Conservation (phyloP, 2,888 invertebrate genomes). For the Minunthozetes semirufus region DNA sequence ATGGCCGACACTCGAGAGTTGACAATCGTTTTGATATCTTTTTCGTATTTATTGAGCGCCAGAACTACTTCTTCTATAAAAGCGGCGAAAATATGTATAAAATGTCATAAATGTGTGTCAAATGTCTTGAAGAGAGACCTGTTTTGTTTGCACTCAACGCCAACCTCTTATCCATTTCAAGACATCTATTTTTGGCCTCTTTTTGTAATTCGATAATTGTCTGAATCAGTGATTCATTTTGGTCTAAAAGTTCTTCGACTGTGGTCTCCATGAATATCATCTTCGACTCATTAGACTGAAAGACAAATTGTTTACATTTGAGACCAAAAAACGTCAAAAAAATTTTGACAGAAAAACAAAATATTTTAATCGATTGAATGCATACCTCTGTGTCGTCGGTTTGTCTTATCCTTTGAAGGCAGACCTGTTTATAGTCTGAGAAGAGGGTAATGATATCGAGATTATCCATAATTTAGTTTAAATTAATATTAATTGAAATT, state of each 20-base stretch:
- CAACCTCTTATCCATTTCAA: conserved; percentile 40
- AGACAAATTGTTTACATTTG: conserved; percentile 16
- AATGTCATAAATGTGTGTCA: not conserved
- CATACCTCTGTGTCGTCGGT: conserved; percentile 11
- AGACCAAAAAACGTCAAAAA: conserved; percentile 3
- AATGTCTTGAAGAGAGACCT: not conserved
- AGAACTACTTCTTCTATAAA: conserved; percentile 22
- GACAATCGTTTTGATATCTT: conserved; percentile 11
- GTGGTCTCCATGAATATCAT: conserved; percentile 38
- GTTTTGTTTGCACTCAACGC: conserved; percentile 41
- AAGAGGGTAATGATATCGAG: conserved; percentile 2
- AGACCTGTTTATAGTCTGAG: not conserved
- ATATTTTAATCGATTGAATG: not conserved
- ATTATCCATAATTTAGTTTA: conserved; percentile 1
- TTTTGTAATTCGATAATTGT: conserved; percentile 40
- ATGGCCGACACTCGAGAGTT: conserved; percentile 9
- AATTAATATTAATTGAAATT: not conserved
- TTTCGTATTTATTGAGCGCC: conserved; percentile 25
- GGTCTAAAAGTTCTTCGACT: conserved; percentile 40
- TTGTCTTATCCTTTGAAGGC: not conserved
- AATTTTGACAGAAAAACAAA: not conserved
- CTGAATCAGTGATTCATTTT: conserved; percentile 40
- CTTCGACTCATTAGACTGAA: conserved; percentile 34
- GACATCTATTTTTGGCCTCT: conserved; percentile 39
- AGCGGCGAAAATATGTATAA: not conserved